Percentiles rank a stretch among this genome's conserved stretches.
These are phyloP conservation scores for Ptiloglossa arizonensis DNA, from an alignment of 1,140 invertebrate genomes.

Conservation along the genomic window DNA sequence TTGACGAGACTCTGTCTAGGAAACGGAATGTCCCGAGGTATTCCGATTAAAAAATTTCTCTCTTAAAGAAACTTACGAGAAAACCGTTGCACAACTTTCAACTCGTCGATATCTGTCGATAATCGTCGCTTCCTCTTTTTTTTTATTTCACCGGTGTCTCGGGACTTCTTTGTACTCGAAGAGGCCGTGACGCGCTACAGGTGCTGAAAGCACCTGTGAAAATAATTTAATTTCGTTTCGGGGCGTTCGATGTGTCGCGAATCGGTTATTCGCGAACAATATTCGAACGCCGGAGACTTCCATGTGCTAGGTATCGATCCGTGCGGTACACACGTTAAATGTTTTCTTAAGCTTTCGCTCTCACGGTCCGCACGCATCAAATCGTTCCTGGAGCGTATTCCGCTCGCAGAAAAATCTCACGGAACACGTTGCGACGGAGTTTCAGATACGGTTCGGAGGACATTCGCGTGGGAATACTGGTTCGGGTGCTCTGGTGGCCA, in stretches of 20 bases:
- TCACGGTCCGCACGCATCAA: constrained; percentile 26
- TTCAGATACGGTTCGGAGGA: constrained; percentile 62
- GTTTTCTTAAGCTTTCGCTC: constrained; percentile 29
- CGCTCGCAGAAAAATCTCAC: constrained; percentile 46
- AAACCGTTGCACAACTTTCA: too few species aligned
- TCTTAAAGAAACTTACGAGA: too few species aligned
- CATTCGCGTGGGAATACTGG: constrained; percentile 73
- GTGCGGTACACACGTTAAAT: neutral
- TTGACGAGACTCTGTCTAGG: neutral
- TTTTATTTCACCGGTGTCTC: too few species aligned
- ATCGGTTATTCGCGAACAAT: too few species aligned
- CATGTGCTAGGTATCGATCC: neutral
- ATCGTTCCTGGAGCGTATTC: constrained; percentile 28
- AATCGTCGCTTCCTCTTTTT: too few species aligned
- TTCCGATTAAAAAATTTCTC: neutral
- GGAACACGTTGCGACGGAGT: constrained; percentile 50
- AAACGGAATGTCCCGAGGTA: too few species aligned
- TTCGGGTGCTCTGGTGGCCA: constrained; percentile 54
- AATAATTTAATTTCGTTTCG: too few species aligned
- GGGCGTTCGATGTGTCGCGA: too few species aligned
- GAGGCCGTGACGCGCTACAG: too few species aligned
- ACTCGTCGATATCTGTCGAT: too few species aligned
- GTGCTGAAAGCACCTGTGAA: too few species aligned
- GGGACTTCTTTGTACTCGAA: too few species aligned
- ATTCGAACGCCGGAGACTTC: neutral